Base-by-base conservation (phyloP, 2,113 vertebrate genomes). In the Poeciliopsis turrubarensis region DNA sequence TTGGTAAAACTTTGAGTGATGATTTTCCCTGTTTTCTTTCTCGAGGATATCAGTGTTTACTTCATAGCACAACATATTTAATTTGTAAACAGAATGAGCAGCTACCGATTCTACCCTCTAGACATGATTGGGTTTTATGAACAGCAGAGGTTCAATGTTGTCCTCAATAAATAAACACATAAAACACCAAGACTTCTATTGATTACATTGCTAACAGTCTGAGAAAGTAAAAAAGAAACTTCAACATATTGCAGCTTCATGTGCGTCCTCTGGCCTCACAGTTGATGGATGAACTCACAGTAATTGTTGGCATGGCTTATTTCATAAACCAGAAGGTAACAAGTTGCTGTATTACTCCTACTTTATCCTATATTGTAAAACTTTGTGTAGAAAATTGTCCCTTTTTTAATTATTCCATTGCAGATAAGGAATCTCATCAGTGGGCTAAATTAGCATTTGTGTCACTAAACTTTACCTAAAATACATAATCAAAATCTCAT, bases 261-360 rank as follows among this genome's bases (percentile, higher is more conserved):
- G 74, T 73, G 29, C 80, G 29, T 83, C 8, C 79, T 83, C 77
- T 54, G 75, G 84, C 77, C 79, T 83, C 67, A 79, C 69, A 89
- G 82, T 77, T 93, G 91, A 93, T 92, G 89, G 90, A 92, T 92
- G 85, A 92, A 91, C 82, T 83, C 17, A 82, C 83, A 84, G 83
- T 70, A 81, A 90, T 87, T 91, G 87, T 92, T 92, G 91, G 79
- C 92, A 88, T 47, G 77, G 84, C 80, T 91, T 75, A 87, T 90
- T 92, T 90, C 88, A 85, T 85, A 82, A 91, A 72, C 84, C 84
- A 88, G 87, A 85, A 79, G 78, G 83, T 75, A 80, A 86, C 78
- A 71, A 39, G 85, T 82, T 69, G 29, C 47, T 65, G 70, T 83
- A 84, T 86, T 81, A 84, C 82, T 82, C 73, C 73, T 73, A 60